Evolutionary conservation across 1,140 invertebrate species (phyloP).

Genomic region (Drusus annulatus): DNA sequence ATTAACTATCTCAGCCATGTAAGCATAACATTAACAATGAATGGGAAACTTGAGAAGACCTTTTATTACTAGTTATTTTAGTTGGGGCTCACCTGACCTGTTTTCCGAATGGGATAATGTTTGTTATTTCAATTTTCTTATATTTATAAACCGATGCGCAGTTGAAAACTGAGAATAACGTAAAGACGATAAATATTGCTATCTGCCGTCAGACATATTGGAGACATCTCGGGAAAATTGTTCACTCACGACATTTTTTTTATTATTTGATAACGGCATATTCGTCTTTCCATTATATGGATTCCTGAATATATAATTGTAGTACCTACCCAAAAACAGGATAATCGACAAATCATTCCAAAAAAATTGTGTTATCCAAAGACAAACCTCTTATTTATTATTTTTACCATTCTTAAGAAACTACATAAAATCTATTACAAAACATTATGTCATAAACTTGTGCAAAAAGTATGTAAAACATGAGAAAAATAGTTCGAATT

Average conservation of each 20-base stretch:
- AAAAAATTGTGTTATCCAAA: too few relatives aligned
- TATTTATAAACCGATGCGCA: constrained; percentile 23
- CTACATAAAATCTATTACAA: too few relatives aligned
- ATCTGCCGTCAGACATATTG: constrained; percentile 70
- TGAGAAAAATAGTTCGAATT: too few relatives aligned
- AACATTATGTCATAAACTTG: too few relatives aligned
- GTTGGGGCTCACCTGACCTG: constrained; percentile 46
- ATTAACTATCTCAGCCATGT: constrained; percentile 40
- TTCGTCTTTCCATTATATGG: constrained; percentile 37
- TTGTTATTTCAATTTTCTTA: constrained; percentile 8
- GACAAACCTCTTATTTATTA: too few relatives aligned
- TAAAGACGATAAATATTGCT: constrained; percentile 45
- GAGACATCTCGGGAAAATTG: constrained; percentile 67
- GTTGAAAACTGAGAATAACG: constrained; percentile 31
- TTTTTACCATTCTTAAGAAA: too few relatives aligned
- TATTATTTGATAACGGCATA: constrained; percentile 47
- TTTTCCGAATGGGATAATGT: constrained; percentile 7
- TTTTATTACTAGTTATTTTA: constrained; percentile 51
- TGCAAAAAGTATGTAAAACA: too few relatives aligned
- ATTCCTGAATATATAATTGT: not conserved
- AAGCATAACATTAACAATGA: constrained; percentile 52
- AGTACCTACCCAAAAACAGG: constrained; percentile 1
- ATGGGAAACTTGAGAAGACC: not conserved
- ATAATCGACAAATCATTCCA: constrained; percentile 46
- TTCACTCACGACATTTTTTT: constrained; percentile 34